Evolutionary conservation across 2,888 invertebrate species (phyloP).

Genomic region (Cheilosia soror): DNA sequence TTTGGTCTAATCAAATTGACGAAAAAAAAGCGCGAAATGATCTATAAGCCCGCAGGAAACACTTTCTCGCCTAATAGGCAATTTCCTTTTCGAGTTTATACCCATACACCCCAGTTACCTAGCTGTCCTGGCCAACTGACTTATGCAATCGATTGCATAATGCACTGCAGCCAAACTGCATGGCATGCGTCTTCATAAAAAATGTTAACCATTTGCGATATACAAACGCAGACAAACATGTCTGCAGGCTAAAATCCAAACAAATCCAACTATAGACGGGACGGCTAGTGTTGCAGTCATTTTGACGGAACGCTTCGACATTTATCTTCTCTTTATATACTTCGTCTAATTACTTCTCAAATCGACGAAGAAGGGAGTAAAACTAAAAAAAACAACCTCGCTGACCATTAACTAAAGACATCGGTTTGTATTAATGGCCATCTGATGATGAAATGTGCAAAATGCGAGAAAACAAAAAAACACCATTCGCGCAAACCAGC

Average conservation of each 20-base stretch:
- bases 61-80: conserved; percentile 27
- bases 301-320: conserved; percentile 34
- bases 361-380: conserved; percentile 9
- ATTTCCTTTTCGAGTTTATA: conserved; percentile 44
- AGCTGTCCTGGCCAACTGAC: conserved; percentile 15
- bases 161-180: conserved; percentile 6
- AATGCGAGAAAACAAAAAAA: conserved; percentile 13
- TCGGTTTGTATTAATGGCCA: conserved; percentile 37
- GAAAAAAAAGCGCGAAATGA: neutral
- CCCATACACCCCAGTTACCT: conserved; percentile 5
- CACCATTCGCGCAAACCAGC: conserved; percentile 36
- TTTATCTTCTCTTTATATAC: conserved; percentile 41
- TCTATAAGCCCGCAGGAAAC: conserved; percentile 5
- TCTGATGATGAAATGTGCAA: conserved; percentile 53
- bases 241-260: conserved; percentile 21
- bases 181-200: neutral
- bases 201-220: conserved; percentile 16
- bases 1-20: too few species aligned
- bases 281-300: conserved; percentile 15
- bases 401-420: conserved; percentile 46
- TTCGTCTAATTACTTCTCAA: conserved; percentile 43
- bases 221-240: conserved; percentile 36
- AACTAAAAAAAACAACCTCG: neutral
- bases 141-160: conserved; percentile 53
- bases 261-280: conserved; percentile 13